These are phyloP conservation scores for Acromyrmex charruanus DNA, from an alignment of 1,140 invertebrate genomes.

Conservation along the genomic window DNA sequence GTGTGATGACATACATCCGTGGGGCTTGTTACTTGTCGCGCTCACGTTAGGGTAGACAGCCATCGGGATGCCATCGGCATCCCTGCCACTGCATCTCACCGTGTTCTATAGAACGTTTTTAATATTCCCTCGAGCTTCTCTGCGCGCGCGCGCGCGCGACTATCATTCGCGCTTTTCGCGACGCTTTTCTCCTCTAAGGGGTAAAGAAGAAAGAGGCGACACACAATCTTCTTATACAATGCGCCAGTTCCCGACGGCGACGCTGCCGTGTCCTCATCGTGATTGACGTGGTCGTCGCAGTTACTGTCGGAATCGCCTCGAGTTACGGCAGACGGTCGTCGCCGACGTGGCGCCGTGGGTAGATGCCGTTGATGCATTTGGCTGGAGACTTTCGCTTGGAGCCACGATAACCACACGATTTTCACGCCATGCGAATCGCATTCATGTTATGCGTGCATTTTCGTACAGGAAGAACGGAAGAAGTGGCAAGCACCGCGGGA, in stretches of 20 bases:
- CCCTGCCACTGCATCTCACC: conserved; percentile 46
- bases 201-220: conserved; percentile 50
- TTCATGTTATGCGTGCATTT: conserved; percentile 50
- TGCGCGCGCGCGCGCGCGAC: conserved; percentile 73
- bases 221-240: conserved; percentile 70
- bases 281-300: conserved; percentile 42
- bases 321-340: conserved; percentile 58
- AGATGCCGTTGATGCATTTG: conserved; percentile 18
- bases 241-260: conserved; percentile 66
- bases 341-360: conserved; percentile 20
- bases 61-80: conserved; percentile 56
- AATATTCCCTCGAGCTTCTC: conserved; percentile 82
- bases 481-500: conserved; percentile 29
- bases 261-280: conserved; percentile 20
- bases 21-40: conserved; percentile 76
- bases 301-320: conserved; percentile 43
- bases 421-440: conserved; percentile 7
- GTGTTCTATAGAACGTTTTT: conserved; percentile 78
- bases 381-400: conserved; percentile 56
- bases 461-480: conserved; percentile 37
- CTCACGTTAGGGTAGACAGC: conserved; percentile 69
- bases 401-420: conserved; percentile 59
- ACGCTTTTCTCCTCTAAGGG: conserved; percentile 20
- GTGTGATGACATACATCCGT: conserved; percentile 78
- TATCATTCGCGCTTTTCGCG: conserved; percentile 77